These are phyloP conservation scores for Tachystola acroxantha DNA, from an alignment of 2,888 invertebrate species.

Conservation along the genomic window DNA sequence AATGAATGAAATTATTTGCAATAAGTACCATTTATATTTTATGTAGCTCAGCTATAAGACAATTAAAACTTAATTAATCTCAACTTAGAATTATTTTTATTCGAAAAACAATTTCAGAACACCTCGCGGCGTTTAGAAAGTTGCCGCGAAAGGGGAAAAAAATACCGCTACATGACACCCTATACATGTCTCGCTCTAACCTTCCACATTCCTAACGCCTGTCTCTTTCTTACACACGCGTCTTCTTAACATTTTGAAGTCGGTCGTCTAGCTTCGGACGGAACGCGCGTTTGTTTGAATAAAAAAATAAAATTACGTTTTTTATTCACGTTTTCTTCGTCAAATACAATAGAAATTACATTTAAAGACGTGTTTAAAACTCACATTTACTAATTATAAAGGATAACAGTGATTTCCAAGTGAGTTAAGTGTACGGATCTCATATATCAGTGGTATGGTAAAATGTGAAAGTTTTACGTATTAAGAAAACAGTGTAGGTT, in stretches of 20 bases:
- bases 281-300: conserved; percentile 7
- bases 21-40: no score
- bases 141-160: conserved; percentile 72
- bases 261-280: conserved; percentile 23
- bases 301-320: conserved; percentile 5
- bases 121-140: conserved; percentile 69
- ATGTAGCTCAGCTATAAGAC: no score
- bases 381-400: no score
- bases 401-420: no score
- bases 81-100: conserved; percentile 7
- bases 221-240: conserved; percentile 44
- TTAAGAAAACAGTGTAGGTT: background rate
- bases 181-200: conserved; percentile 44
- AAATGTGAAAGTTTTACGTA: conserved; percentile 13
- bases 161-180: conserved; percentile 68
- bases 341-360: no score
- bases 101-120: conserved; percentile 38
- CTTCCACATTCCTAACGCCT: conserved; percentile 19
- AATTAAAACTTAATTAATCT: conserved; percentile 1
- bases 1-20: no score
- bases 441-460: no score
- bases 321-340: conserved; percentile 3
- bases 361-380: no score
- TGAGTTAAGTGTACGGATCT: no score
- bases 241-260: conserved; percentile 39